Evolutionary conservation across 2,888 invertebrate species (phyloP).

Genomic region (Epinotia nisella): DNA sequence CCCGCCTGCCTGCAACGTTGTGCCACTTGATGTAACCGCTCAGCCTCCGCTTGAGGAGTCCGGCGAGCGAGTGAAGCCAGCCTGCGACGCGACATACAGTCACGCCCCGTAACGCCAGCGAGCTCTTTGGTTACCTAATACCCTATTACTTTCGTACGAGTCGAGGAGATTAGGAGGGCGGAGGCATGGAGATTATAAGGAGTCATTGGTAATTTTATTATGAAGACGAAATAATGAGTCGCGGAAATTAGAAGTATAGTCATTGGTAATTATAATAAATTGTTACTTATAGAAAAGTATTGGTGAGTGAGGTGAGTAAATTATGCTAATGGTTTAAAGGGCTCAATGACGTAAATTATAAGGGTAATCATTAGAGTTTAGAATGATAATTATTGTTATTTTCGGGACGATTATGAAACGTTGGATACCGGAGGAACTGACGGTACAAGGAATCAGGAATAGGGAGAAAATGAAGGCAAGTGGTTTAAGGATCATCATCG

Average conservation of each 20-base stretch:
- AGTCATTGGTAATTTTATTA: background rate
- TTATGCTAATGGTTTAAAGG: background rate
- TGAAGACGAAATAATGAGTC: no score
- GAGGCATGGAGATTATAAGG: background rate
- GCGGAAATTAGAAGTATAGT: background rate
- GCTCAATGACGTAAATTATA: background rate
- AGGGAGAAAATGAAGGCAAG: background rate
- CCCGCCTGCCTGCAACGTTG: constrained; percentile 80
- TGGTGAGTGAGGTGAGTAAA: background rate
- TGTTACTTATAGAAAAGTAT: background rate
- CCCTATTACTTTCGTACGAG: constrained; percentile 5
- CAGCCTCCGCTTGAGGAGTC: constrained; percentile 91
- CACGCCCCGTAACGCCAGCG: constrained; percentile 51
- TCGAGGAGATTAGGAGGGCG: background rate
- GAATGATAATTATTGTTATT: background rate
- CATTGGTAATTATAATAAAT: background rate
- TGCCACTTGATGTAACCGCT: constrained; percentile 93
- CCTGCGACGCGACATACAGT: constrained; percentile 67
- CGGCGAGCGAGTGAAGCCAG: constrained; percentile 88
- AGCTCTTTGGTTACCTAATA: constrained; percentile 50
- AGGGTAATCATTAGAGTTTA: background rate
- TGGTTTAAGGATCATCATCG: background rate
- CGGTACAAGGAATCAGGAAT: background rate
- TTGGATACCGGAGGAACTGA: background rate
- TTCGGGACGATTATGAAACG: background rate